phyloP scores from a whole-genome alignment of 2,797 vertebrate genomes.

The Buphagus erythrorhynchus region DNA sequence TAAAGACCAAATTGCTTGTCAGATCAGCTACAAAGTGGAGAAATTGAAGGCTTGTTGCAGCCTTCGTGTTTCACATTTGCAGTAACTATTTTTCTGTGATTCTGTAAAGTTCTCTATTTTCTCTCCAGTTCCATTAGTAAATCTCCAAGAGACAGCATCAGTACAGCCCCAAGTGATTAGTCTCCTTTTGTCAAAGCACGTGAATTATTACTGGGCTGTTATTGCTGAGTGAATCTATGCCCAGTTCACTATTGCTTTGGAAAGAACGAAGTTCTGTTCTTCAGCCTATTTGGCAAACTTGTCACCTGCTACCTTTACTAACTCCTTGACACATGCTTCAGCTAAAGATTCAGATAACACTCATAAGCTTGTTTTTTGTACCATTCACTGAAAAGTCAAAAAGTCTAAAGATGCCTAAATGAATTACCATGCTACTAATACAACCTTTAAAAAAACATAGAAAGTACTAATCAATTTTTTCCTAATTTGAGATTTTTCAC shows the following conservation, averaged over 20 bases:
- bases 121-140: not conserved
- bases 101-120: not conserved
- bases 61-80: not conserved
- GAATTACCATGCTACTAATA: not conserved
- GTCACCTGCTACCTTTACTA: not conserved
- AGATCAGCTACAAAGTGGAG: not conserved
- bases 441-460: not conserved
- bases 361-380: not conserved
- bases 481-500: not conserved
- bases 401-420: not conserved
- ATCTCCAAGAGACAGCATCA: not conserved
- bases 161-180: not conserved
- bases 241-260: constrained; percentile 26
- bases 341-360: not conserved
- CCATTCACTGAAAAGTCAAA: not conserved
- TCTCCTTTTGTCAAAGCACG: not conserved
- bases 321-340: not conserved
- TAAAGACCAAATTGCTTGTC: not conserved
- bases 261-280: not conserved
- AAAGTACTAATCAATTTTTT: not conserved
- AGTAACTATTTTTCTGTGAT: not conserved
- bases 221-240: not conserved
- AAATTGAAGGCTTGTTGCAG: not conserved
- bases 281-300: not conserved
- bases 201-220: not conserved